Evolutionary conservation across 2,797 vertebrate species (phyloP).

Genomic region (Cyclura pinguis): DNA sequence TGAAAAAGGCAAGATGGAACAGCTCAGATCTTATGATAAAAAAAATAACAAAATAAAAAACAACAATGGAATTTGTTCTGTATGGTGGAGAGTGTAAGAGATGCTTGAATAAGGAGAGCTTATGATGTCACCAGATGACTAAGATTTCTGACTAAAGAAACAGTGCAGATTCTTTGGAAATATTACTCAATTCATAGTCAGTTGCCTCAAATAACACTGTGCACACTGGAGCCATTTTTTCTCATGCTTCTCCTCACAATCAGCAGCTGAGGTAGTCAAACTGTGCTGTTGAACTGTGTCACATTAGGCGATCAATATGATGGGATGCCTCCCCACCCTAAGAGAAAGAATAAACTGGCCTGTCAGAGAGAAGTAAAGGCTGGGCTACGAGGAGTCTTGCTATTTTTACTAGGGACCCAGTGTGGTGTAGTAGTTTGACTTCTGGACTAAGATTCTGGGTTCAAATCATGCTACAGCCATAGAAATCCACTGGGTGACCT

Average conservation of each 20-base stretch:
- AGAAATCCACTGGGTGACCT: too few relatives aligned
- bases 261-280: neutral
- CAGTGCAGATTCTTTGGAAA: neutral
- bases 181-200: neutral
- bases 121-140: neutral
- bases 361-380: neutral
- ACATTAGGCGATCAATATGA: neutral
- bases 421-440: too few relatives aligned
- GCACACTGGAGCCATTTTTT: neutral
- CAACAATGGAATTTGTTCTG: neutral
- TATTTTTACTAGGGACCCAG: neutral
- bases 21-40: constrained; percentile 27
- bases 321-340: neutral
- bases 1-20: neutral
- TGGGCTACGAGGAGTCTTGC: neutral
- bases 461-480: too few relatives aligned
- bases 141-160: neutral
- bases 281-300: neutral
- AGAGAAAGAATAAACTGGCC: neutral
- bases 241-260: neutral
- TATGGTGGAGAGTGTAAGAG: neutral
- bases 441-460: too few relatives aligned
- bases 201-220: neutral
- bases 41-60: neutral
- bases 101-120: neutral